A percentile compares a stretch with the other conserved stretches of the same genome.
Conservation (phyloP, 1,140 invertebrate species). For the Brachionus plicatilis region DNA sequence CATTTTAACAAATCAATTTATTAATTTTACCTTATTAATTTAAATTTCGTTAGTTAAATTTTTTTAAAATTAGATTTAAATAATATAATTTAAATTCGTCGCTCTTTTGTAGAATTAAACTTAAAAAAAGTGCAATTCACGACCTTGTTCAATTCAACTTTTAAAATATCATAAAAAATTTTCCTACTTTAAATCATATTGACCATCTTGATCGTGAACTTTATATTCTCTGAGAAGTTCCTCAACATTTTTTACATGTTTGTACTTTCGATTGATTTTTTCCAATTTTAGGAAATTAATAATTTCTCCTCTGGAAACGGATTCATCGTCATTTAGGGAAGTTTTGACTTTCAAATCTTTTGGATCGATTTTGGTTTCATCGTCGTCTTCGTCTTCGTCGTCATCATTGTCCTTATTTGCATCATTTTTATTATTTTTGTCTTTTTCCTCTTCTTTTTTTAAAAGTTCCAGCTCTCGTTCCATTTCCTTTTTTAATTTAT, state of each 20-base stretch:
- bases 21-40: too few relatives aligned
- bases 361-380: background rate
- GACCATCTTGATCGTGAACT: background rate
- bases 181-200: background rate
- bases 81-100: too few relatives aligned
- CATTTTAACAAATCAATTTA: too few relatives aligned
- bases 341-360: slow-evolving; percentile 4
- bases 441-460: slow-evolving; percentile 25
- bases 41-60: too few relatives aligned
- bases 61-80: too few relatives aligned
- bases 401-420: background rate
- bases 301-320: background rate
- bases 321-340: background rate
- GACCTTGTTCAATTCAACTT: too few relatives aligned
- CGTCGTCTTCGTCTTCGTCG: slow-evolving; percentile 1
- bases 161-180: too few relatives aligned
- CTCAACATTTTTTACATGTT: slow-evolving; percentile 9
- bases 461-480: slow-evolving; percentile 12
- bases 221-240: background rate
- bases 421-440: background rate
- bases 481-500: background rate
- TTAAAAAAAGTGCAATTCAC: background rate
- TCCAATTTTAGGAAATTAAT: slow-evolving; percentile 12
- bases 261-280: background rate
- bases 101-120: background rate